Base-by-base conservation (phyloP, 2,113 vertebrate genomes). In the Nipponia nippon region DNA sequence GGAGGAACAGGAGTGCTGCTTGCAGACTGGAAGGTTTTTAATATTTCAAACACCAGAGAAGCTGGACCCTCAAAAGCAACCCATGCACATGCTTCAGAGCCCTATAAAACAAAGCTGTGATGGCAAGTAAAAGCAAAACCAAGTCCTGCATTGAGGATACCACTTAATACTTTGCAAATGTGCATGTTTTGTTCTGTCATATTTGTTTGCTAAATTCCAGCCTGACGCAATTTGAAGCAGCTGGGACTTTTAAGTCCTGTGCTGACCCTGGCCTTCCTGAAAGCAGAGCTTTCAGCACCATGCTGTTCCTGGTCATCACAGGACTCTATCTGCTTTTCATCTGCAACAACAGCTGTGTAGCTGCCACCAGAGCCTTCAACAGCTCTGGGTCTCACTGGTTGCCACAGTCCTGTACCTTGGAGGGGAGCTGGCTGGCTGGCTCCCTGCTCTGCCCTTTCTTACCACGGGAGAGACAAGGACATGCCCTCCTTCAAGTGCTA, bases 101-200 rank as follows among this genome's bases (percentile, higher is more conserved):
- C 67, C 58, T 52, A 9, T 71, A 75, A 93, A 75, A 91, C 25
- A 92, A 77, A 90, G 34, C 26, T 81, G 52, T 72, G 61, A 59
- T 67, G 65, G 49, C n/a, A 90, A 77, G 16, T 26, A 73, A 95
- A 90, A 91, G 59, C 69, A 90, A 81, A 90, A 34, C 52, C 71
- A 75, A 76, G 67, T 30, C 47, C 34, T n/a, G 23, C 82, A 30
- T 22, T 79, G 62, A 90, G 77, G 73, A 94, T 50, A 63, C 56
- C 36, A 53, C 58, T 87, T 87, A 87, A 87, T 87, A 29, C 53
- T 91, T 93, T 42, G 34, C 44, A 93, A 94, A 92, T 92, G 83
- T 84, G 58, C 58, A 20, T 63, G 42, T 63, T 89, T 91, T 77
- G 13, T 82, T 76, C 90, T 55, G 18, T 67, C 55, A 5, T 70